Evolutionary conservation across 1,140 invertebrate genomes (phyloP), one percentile per base, ranked within the genome.

Genomic region (Vollenhovia emeryi): DNA sequence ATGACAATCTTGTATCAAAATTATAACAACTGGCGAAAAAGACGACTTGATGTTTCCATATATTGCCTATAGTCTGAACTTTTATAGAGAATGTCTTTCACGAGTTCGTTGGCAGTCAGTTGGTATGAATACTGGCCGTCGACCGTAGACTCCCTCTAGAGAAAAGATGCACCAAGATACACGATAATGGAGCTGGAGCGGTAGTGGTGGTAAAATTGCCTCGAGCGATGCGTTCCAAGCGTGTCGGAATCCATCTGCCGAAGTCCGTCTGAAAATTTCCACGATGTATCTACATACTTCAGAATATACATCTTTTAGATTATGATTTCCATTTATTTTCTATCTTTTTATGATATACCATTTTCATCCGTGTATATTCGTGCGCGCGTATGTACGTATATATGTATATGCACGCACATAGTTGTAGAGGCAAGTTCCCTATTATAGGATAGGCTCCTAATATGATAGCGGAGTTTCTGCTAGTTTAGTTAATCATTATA

Each of bases 161-260:
- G 75, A 3, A 52, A 50, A 50, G 43, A 36, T 8, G 30, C 5
- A 27, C n/a, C 36, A 50, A 50, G 43, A 36, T 8, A 43, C 5
- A 27, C n/a, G 7, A 75, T 27, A 78, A 33, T 45, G 13, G 8
- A 21, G 1, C 15, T 8, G 21, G n/a, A 13, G 59, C 36, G 27
- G 40, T 40, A 50, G 48, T 71, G 69, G 69, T 52, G 66, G 64
- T 45, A 27, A 24, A 69, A 69, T 48, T 30, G 18, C 6, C 18
- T 40, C 27, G 3, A 13, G 18, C 18, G 3, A 21, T 6, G 24
- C 11, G 5, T 33, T 21, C 1, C 6, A 21, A 15, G 24, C 18
- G 3, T 24, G 0, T 15, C 18, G 11, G 30, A 62, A 30, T 62
- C 15, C 9, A 36, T 30, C 13, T 30, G 15, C 11, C 8, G 5